Percentiles rank a stretch among this genome's conserved stretches.
Evolutionary conservation across 64 coral and sea anemone species (phyloP).

Genomic region (Pocillopora damicornis): DNA sequence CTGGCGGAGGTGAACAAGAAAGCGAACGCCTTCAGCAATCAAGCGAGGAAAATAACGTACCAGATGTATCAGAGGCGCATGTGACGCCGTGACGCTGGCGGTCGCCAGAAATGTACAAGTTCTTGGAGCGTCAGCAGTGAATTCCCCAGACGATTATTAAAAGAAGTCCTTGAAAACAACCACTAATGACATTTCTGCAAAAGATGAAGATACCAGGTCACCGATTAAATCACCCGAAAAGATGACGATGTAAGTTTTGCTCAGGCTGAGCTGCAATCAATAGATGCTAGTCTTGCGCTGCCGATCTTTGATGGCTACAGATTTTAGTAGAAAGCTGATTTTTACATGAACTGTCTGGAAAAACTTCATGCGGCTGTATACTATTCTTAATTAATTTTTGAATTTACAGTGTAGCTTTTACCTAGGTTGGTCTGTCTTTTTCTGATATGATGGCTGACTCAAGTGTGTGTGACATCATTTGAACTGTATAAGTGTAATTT

Average conservation of each 20-base stretch:
- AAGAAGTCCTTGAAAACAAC: constrained; percentile 20
- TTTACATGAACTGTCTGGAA: no score
- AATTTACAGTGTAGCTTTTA: no score
- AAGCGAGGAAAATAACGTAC: background rate
- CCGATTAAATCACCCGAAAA: constrained; percentile 57
- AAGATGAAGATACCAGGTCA: constrained; percentile 23
- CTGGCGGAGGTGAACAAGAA: background rate
- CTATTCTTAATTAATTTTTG: no score
- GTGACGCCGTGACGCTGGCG: background rate
- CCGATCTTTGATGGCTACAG: no score
- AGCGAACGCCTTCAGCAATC: background rate
- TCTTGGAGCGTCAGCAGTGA: background rate
- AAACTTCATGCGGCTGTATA: no score
- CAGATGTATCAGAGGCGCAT: background rate
- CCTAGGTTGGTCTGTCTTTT: background rate
- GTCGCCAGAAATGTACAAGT: background rate
- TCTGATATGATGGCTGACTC: background rate
- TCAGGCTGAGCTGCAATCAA: background rate
- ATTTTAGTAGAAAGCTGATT: no score
- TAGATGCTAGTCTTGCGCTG: no score
- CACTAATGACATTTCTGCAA: background rate
- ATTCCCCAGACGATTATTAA: constrained; percentile 37
- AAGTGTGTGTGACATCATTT: background rate
- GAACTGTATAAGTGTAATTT: background rate
- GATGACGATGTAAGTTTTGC: constrained; percentile 61